A percentile compares a stretch with the other conserved stretches of the same genome.
These are phyloP conservation scores for Stichodactyla helianthus DNA, from an alignment of 64 coral and sea anemone species.

Conservation along the genomic window DNA sequence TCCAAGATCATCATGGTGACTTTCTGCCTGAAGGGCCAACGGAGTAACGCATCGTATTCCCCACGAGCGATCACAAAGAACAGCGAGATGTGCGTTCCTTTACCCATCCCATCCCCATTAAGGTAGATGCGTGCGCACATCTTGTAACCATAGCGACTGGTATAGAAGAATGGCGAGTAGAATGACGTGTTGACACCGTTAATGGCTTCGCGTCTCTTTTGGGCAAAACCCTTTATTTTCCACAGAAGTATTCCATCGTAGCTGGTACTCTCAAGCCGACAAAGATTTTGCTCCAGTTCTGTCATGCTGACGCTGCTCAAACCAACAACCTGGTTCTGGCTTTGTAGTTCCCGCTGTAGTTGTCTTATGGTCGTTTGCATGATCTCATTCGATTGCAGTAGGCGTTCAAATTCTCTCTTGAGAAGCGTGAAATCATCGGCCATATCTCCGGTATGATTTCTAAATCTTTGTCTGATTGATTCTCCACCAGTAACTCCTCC, in stretches of 20 bases:
- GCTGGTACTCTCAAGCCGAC: constrained; percentile 6
- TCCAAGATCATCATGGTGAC: constrained; percentile 3
- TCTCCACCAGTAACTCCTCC: neutral
- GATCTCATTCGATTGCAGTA: neutral
- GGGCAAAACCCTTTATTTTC: constrained; percentile 36
- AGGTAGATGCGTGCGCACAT: neutral
- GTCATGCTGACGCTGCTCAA: constrained; percentile 12
- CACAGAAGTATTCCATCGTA: constrained; percentile 34
- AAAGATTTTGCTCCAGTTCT: constrained; percentile 16
- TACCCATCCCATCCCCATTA: neutral
- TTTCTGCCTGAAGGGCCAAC: constrained; percentile 8
- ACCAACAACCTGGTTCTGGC: neutral
- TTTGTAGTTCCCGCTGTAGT: neutral
- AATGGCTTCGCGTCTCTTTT: constrained; percentile 24
- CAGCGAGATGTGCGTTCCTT: constrained; percentile 15
- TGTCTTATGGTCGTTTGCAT: neutral
- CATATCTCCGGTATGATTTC: neutral
- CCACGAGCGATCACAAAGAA: neutral
- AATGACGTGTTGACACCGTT: constrained; percentile 22
- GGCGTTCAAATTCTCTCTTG: neutral
- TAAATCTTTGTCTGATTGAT: neutral
- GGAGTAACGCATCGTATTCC: constrained; percentile 9
- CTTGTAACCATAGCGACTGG: constrained; percentile 13
- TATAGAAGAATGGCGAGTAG: constrained; percentile 36
- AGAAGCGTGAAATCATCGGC: neutral